Base-by-base conservation (phyloP, 2,888 invertebrate genomes). In the Apocheima hispidaria region DNA sequence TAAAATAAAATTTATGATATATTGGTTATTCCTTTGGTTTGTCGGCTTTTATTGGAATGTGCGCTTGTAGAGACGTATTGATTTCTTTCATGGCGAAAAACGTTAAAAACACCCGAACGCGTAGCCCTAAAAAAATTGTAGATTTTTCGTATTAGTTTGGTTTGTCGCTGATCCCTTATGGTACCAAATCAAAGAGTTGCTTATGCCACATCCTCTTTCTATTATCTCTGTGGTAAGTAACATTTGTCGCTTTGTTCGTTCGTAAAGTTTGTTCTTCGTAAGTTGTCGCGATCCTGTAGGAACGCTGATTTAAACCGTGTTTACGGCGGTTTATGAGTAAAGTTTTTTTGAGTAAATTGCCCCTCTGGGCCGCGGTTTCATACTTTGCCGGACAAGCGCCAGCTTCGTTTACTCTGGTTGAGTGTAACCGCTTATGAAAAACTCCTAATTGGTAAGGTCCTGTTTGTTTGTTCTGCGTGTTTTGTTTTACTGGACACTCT, bases 311-410 rank as follows among this genome's bases (percentile, higher is more conserved):
- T 74, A 74, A 78, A 70, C 71, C 69, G 67, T 75, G 77, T 77
- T 81, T 79, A 71, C 66, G 67, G 71, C 58, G 73, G 75, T 74
- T 78, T 77, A 78, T 72, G 78, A 72, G 71, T 52, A 73, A 83
- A 81, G 69, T 81, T 82, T 70, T n/a, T 61, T 55, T 58, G 74
- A 75, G 78, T 73, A 78, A 48, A 78, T 78, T 77, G 73, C 74
- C 63, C 61, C 67, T 69, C 66, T 50, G 52, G 55, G 55, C 59
- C 64, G 61, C 70, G 61, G 62, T 69, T 66, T 71, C 26, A 67
- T 71, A 71, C 67, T 70, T 66, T 52, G 56, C 67, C 65, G 38
- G 59, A 38, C 54, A 6, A 14, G 28, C 53, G 59, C 40, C 54
- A 38, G 64, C 33, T 52, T 41, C 21, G 61, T 54, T 55, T 55